Evolutionary conservation across 1,140 invertebrate genomes (phyloP).

Genomic region (Apis laboriosa): DNA sequence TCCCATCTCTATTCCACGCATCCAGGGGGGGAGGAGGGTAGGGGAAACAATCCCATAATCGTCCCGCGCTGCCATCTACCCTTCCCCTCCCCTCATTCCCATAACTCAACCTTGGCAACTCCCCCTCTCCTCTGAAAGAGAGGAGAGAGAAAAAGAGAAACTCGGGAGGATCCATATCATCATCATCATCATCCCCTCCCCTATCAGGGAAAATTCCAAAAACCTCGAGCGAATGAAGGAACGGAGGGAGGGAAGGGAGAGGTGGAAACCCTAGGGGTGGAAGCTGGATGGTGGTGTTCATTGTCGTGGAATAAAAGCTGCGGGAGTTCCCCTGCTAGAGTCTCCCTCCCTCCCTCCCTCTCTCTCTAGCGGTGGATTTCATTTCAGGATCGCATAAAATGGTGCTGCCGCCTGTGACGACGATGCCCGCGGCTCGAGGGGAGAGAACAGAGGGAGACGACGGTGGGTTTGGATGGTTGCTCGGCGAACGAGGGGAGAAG

Average conservation of each 20-base stretch:
- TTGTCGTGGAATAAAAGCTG: conserved; percentile 59
- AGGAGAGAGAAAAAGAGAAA: background rate
- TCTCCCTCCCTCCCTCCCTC: conserved; percentile 10
- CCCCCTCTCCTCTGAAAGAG: no score
- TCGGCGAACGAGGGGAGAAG: conserved; percentile 56
- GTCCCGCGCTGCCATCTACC: background rate
- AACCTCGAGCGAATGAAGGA: no score
- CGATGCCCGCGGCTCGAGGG: background rate
- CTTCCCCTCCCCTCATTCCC: background rate
- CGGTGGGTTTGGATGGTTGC: no score
- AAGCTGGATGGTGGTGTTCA: conserved; percentile 30
- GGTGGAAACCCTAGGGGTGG: no score
- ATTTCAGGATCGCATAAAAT: conserved; percentile 79
- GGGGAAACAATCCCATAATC: background rate
- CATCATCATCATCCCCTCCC: no score
- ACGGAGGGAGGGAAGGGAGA: background rate
- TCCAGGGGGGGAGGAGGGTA: background rate
- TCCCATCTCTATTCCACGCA: no score
- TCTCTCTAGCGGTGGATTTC: conserved; percentile 68
- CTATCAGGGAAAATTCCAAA: no score
- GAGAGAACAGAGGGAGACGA: conserved; percentile 50
- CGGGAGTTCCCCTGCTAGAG: conserved; percentile 56
- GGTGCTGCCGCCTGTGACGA: conserved; percentile 45
- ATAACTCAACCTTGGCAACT: background rate
- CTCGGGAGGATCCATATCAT: no score